Base-by-base conservation (phyloP, 30 jellyfish, hydroid and myxozoan species). In the Turritopsis rubra region DNA sequence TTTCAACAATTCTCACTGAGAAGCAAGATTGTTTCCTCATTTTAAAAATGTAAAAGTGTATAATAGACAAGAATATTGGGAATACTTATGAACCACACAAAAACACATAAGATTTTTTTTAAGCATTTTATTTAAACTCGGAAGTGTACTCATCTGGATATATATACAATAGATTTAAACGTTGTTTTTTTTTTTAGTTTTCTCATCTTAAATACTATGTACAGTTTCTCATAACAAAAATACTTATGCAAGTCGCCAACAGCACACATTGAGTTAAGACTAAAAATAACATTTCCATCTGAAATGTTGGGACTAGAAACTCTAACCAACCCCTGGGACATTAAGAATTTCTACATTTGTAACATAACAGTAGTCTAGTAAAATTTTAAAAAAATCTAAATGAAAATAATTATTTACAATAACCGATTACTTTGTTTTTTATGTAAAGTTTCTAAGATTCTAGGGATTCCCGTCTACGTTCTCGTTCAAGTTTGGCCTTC, bases 401-500 rank as follows among this genome's bases (percentile, higher is more conserved):
- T 41, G 60, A 41, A 13, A 41, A 13, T 41, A 41, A 41, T 41
- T 41, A 41, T 41, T 41, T 41, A 41, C 60, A 41, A 3, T 3
- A 41, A 41, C 60, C 13, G 60, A 3, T 41, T 13, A 41, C n/a
- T 41, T 41, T 41, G 60, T 68, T 68, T 68, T 9, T 68, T 27
- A n/a, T 68, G 19, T 68, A n/a, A 60, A 68, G 28, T 74, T 30
- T 74, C 41, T 74, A 74, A 19, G 27, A 74, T 24, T 28, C 65
- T 24, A n/a, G 70, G 9, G 53, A 23, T 16, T 24, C 82, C 16
- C 65, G 54, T 54, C 79, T 28, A 4, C 65, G 78, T 53, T 41
- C 65, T 16, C 87, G 77, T 65, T 65, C 82, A 54, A 80, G 53
- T 65, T 80, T 80, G 52, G 87, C 87, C 27, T 80, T 80, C 41